These are phyloP conservation scores for Ciona savignyi DNA, from an alignment of 23 tunicate species.

Conservation along the genomic window DNA sequence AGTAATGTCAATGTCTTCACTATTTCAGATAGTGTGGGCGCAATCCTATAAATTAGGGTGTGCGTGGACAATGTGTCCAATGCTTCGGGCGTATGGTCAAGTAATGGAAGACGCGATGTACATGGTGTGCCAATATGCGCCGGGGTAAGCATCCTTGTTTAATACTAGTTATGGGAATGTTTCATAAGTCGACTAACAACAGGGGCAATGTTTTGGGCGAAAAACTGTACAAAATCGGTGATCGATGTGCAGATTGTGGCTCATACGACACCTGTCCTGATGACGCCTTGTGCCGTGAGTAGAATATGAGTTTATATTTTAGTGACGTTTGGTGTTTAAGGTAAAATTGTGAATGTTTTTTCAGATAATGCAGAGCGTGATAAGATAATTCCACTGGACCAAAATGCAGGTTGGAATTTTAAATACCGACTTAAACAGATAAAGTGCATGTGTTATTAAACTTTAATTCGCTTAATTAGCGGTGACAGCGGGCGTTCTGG, in stretches of 20 bases:
- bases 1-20: not conserved
- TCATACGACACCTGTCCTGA: constrained; percentile 74
- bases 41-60: constrained; percentile 78
- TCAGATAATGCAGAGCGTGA: constrained; percentile 35
- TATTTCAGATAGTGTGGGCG: constrained; percentile 77
- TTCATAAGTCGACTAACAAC: not conserved
- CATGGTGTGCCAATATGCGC: constrained; percentile 94
- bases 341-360: too few species aligned
- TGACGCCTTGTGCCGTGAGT: constrained; percentile 65
- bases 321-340: not conserved
- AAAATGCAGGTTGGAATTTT: constrained; percentile 20
- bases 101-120: constrained; percentile 38
- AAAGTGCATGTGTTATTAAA: too few species aligned
- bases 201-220: constrained; percentile 64
- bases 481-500: constrained; percentile 15
- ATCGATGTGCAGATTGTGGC: constrained; percentile 58
- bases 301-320: not conserved
- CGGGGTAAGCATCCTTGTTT: constrained; percentile 59
- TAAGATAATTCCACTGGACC: constrained; percentile 3
- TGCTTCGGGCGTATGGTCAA: constrained; percentile 16
- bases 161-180: not conserved
- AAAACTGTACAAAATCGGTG: constrained; percentile 53
- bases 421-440: too few species aligned
- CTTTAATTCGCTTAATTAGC: too few species aligned
- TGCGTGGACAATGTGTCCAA: constrained; percentile 64